phyloP scores from a whole-genome alignment of 1,140 invertebrate genomes.

The Olivierus martensii region DNA sequence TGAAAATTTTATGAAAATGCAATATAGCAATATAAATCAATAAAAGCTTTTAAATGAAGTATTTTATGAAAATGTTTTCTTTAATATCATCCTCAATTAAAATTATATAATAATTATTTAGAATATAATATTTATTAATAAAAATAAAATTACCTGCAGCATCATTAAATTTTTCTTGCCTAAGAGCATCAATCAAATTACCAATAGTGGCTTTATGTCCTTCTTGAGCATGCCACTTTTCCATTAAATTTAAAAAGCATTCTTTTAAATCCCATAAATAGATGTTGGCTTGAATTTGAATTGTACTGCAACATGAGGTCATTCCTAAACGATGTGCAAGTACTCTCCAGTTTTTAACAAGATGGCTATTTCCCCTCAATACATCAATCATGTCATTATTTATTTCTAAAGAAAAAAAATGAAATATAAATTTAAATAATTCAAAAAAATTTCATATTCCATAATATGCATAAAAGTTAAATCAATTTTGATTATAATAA shows the following conservation, averaged over 20 bases:
- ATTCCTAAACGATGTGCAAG: constrained; percentile 8
- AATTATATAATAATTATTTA: no score
- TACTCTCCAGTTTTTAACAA: constrained; percentile 3
- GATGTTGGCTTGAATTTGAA: constrained; percentile 1
- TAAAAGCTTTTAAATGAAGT: no score
- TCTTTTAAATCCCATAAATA: constrained; percentile 1
- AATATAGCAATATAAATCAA: no score
- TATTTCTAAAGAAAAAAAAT: constrained; percentile 4
- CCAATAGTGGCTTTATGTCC: constrained; percentile 2
- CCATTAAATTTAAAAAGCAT: constrained; percentile 3
- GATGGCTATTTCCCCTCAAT: background rate
- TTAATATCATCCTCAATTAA: no score
- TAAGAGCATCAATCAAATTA: background rate
- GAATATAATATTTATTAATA: no score
- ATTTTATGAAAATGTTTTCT: no score
- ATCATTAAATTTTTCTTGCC: constrained; percentile 11
- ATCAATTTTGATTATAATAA: no score
- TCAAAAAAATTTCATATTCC: no score
- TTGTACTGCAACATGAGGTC: background rate
- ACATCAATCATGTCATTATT: constrained; percentile 4
- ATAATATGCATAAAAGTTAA: no score
- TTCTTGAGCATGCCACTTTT: constrained; percentile 5
- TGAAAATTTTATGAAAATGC: no score
- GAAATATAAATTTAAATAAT: no score
- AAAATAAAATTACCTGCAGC: constrained; percentile 1